Conservation (phyloP, 2,113 vertebrate genomes). For the Pyxicephalus adspersus region DNA sequence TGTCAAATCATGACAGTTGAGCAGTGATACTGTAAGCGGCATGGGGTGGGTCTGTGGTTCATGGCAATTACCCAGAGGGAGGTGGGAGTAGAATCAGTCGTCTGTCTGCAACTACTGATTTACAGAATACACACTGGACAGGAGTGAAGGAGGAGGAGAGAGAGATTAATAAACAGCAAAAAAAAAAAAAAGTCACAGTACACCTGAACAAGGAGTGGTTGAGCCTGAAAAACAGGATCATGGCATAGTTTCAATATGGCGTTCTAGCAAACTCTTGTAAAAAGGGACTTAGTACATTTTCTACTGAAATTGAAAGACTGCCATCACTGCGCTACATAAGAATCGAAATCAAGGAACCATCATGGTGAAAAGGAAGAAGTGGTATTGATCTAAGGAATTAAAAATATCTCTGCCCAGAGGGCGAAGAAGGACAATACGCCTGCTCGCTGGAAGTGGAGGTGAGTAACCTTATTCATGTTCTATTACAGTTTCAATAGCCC, state of each 20-base stretch:
- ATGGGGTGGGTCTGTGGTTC: constrained; percentile 53
- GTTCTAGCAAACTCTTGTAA: constrained; percentile 20
- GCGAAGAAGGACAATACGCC: background rate
- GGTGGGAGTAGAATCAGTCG: constrained; percentile 55
- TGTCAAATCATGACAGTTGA: constrained; percentile 37
- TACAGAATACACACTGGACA: constrained; percentile 50
- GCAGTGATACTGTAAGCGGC: constrained; percentile 41
- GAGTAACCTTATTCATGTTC: background rate
- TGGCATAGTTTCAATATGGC: constrained; percentile 50
- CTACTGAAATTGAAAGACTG: background rate
- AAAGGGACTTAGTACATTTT: constrained; percentile 21
- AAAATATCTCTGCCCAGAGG: background rate
- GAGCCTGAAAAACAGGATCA: constrained; percentile 55
- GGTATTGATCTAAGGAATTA: constrained; percentile 8
- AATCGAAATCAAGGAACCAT: constrained; percentile 8
- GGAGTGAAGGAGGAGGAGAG: constrained; percentile 42
- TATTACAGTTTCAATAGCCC: background rate
- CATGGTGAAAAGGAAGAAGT: constrained; percentile 53
- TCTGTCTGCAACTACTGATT: constrained; percentile 56
- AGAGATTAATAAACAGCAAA: constrained; percentile 44
- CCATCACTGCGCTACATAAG: background rate
- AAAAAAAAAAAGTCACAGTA: constrained; percentile 45
- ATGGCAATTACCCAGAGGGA: constrained; percentile 53
- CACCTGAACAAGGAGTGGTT: constrained; percentile 55
- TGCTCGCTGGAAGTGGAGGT: constrained; percentile 25